Conservation (phyloP, 2,113 vertebrate species). For the Micronycteris hirsuta region DNA sequence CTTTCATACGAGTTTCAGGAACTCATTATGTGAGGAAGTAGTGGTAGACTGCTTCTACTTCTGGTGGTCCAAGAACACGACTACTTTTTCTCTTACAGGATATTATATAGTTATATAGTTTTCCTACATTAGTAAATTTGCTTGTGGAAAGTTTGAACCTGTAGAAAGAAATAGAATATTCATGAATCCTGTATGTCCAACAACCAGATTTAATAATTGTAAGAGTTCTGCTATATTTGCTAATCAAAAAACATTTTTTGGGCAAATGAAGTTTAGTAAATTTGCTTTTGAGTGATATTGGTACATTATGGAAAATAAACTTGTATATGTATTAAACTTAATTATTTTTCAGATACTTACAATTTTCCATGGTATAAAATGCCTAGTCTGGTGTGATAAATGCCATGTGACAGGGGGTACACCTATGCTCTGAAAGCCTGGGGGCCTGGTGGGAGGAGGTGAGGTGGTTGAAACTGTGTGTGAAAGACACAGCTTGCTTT, state of each 20-base stretch:
- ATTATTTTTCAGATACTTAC: not conserved
- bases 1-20: not conserved
- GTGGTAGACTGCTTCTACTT: not conserved
- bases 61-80: not conserved
- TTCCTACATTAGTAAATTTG: not conserved
- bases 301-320: not conserved
- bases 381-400: not conserved
- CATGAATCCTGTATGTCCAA: not conserved
- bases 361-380: not conserved
- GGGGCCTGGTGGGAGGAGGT: too few relatives aligned
- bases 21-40: not conserved
- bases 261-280: not conserved
- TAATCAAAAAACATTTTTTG: not conserved
- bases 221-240: not conserved
- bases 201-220: not conserved
- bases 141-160: not conserved
- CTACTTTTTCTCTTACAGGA: not conserved
- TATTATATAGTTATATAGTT: not conserved
- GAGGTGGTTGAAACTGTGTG: not conserved
- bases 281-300: not conserved
- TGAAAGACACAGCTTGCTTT: not conserved
- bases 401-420: not conserved
- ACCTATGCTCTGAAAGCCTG: too few relatives aligned
- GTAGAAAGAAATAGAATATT: not conserved
- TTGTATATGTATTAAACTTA: not conserved